A percentile compares a stretch with the other conserved stretches of the same genome.
Evolutionary conservation across 2,113 vertebrate genomes (phyloP).

Genomic region (Dunckerocampus dactyliophorus): DNA sequence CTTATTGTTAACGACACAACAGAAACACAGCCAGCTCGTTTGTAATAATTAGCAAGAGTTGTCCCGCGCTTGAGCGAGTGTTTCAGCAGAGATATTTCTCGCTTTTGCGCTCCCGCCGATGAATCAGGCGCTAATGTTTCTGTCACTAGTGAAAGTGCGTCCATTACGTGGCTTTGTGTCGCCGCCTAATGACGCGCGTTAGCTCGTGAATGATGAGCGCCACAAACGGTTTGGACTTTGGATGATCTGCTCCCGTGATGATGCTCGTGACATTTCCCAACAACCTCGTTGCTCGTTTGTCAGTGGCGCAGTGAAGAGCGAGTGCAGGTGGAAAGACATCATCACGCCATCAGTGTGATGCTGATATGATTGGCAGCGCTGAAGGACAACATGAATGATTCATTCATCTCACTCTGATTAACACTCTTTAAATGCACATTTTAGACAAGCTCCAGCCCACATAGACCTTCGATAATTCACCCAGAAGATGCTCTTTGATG

Average conservation of each 20-base stretch:
- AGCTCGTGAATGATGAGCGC: slow-evolving; percentile 17
- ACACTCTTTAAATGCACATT: not conserved
- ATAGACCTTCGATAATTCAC: no score
- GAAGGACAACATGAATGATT: slow-evolving; percentile 26
- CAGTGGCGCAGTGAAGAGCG: not conserved
- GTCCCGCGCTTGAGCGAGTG: not conserved
- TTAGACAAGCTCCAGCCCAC: no score
- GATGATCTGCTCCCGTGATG: slow-evolving; percentile 22
- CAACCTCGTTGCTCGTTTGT: not conserved
- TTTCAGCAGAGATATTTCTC: not conserved
- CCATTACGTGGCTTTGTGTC: slow-evolving; percentile 36
- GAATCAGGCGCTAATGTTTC: slow-evolving; percentile 45
- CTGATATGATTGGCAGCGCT: slow-evolving; percentile 9
- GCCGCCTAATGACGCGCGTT: slow-evolving; percentile 32
- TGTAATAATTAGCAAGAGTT: slow-evolving; percentile 2
- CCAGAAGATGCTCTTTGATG: no score
- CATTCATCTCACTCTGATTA: slow-evolving; percentile 22
- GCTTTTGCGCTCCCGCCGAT: slow-evolving; percentile 4
- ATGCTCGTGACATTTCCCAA: slow-evolving; percentile 10
- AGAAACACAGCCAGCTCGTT: not conserved
- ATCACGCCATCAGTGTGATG: slow-evolving; percentile 9
- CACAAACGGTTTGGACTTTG: slow-evolving; percentile 2
- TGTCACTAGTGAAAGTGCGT: slow-evolving; percentile 22
- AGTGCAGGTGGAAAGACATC: not conserved
- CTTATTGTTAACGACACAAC: slow-evolving; percentile 1